phyloP scores from a whole-genome alignment of 1,140 invertebrate species.

The Oscheius sp. region DNA sequence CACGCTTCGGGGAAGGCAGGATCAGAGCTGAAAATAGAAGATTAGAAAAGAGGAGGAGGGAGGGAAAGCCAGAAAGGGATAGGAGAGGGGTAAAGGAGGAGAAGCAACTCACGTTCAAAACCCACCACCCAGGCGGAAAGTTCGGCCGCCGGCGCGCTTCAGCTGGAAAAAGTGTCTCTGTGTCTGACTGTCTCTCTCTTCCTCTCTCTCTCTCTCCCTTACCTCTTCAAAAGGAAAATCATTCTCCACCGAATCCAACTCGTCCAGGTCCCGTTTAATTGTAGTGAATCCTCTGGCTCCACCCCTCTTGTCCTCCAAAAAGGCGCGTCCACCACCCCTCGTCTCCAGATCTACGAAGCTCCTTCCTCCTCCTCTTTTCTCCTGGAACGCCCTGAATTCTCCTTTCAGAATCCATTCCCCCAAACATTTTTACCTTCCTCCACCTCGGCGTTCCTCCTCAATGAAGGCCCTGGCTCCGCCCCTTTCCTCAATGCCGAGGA shows the following conservation, averaged over 20 bases:
- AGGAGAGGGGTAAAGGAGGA: neutral
- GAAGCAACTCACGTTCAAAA: conserved; percentile 10
- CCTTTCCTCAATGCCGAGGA: conserved; percentile 9
- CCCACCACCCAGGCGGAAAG: neutral
- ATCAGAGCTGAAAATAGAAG: neutral
- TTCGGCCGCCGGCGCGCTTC: neutral
- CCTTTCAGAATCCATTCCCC: neutral
- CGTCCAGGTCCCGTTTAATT: neutral
- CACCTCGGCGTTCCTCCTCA: conserved; percentile 19
- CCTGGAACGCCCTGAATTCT: conserved; percentile 6
- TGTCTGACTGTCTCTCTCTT: no score
- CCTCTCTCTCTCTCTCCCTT: no score
- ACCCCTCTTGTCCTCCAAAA: conserved; percentile 12
- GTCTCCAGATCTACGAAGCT: conserved; percentile 18
- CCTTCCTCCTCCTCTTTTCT: conserved; percentile 22
- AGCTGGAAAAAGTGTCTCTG: neutral
- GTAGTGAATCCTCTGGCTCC: neutral
- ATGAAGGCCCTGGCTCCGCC: conserved; percentile 21
- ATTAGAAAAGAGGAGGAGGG: neutral
- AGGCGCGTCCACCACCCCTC: conserved; percentile 11
- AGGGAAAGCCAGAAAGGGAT: neutral
- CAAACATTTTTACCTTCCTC: neutral
- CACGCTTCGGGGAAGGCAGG: neutral
- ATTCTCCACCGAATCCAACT: neutral
- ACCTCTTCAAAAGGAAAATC: conserved; percentile 1